These are phyloP conservation scores for Elegia similella DNA, from an alignment of 2,888 invertebrate species.

Conservation along the genomic window DNA sequence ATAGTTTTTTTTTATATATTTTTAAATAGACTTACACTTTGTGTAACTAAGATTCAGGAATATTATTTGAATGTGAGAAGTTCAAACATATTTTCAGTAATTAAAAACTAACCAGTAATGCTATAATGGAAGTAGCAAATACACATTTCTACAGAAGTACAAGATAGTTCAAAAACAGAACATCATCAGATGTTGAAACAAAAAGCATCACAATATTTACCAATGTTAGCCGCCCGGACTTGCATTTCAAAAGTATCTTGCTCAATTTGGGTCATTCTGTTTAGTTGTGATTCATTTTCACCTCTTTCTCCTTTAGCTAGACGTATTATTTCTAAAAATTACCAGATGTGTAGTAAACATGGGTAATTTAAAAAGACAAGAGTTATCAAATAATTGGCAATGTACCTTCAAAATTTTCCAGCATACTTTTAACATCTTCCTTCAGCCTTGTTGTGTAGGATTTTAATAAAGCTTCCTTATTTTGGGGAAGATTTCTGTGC, in stretches of 20 bases:
- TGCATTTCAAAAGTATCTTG: slow-evolving; percentile 98
- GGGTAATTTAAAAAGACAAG: background rate
- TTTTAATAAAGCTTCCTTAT: slow-evolving; percentile 96
- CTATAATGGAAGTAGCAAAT: too few species aligned
- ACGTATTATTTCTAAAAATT: slow-evolving; percentile 91
- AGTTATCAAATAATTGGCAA: background rate
- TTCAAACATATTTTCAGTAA: too few species aligned
- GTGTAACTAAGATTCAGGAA: too few species aligned
- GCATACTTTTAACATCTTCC: slow-evolving; percentile 98
- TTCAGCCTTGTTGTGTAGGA: slow-evolving; percentile 96
- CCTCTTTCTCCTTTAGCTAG: slow-evolving; percentile 94
- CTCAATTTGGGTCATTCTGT: slow-evolving; percentile 95
- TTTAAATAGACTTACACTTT: too few species aligned
- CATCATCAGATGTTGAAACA: slow-evolving; percentile 1
- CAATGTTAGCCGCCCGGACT: slow-evolving; percentile 96
- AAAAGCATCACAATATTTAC: slow-evolving; percentile 48
- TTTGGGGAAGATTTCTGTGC: slow-evolving; percentile 90
- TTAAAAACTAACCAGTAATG: too few species aligned
- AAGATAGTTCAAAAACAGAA: too few species aligned
- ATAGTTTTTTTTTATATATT: too few species aligned
- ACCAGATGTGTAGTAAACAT: background rate
- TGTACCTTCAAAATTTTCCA: slow-evolving; percentile 97
- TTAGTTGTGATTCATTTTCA: slow-evolving; percentile 94
- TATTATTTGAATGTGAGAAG: too few species aligned
- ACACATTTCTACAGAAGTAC: too few species aligned